Evolutionary conservation across 2,113 vertebrate species (phyloP).

Genomic region (Daboia siamensis): DNA sequence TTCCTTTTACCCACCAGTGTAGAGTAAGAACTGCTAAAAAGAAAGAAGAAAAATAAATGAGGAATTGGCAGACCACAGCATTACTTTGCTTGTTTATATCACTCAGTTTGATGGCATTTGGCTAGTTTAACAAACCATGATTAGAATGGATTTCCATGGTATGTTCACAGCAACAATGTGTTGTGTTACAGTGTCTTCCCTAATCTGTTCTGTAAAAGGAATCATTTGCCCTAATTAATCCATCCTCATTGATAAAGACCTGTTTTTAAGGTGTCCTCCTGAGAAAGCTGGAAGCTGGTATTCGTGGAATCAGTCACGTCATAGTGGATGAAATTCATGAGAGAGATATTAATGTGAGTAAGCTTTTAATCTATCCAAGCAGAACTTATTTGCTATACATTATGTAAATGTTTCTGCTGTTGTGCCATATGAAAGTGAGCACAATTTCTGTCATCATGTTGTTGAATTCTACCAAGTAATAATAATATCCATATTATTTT

Average conservation of each 20-base stretch:
- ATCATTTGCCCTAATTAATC: background rate
- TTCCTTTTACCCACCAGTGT: background rate
- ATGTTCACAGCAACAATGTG: background rate
- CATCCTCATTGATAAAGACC: conserved; percentile 5
- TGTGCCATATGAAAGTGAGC: background rate
- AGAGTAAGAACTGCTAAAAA: background rate
- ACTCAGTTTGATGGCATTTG: background rate
- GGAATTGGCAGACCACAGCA: background rate
- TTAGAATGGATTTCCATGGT: background rate
- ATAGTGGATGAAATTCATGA: conserved; percentile 98
- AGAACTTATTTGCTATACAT: background rate
- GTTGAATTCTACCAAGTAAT: background rate
- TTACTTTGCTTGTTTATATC: background rate
- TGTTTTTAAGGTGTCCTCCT: conserved; percentile 83
- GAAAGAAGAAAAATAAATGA: background rate
- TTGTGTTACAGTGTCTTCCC: background rate
- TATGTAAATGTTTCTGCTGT: background rate
- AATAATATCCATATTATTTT: background rate
- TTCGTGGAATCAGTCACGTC: conserved; percentile 95
- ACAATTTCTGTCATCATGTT: background rate
- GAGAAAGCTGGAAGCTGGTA: conserved; percentile 91
- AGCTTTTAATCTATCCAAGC: background rate
- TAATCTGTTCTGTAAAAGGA: background rate
- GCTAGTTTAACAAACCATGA: background rate
- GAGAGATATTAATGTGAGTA: conserved; percentile 94